Conservation (phyloP, 1,140 invertebrate genomes). For the Ceratitis capitata region DNA sequence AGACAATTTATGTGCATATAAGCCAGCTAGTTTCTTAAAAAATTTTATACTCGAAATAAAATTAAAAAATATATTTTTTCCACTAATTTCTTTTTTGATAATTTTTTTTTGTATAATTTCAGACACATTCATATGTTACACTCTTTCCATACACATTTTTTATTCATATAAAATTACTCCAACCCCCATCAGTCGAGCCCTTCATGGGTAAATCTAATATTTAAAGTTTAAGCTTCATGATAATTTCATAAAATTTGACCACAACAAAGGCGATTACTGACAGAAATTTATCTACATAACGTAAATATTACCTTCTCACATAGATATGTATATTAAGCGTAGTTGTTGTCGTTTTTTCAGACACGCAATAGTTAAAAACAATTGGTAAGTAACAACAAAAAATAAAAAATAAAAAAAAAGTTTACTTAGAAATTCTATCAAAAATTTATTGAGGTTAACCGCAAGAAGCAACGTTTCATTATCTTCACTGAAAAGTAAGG, state of each 20-base stretch:
- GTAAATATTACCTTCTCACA: background rate
- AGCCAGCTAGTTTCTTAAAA: too few relatives aligned
- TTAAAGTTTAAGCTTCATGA: background rate
- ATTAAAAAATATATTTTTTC: too few relatives aligned
- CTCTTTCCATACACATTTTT: too few relatives aligned
- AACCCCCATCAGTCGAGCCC: background rate
- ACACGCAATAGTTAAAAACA: background rate
- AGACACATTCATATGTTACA: too few relatives aligned
- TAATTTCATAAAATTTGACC: background rate
- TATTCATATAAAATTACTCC: background rate
- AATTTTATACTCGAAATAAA: too few relatives aligned
- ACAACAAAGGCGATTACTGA: background rate
- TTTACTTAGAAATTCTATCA: background rate
- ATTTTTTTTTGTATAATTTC: too few relatives aligned
- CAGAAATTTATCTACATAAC: background rate
- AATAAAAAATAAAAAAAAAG: background rate
- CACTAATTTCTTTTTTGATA: too few relatives aligned
- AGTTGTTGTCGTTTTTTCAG: background rate
- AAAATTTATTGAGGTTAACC: background rate
- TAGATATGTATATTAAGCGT: too few relatives aligned
- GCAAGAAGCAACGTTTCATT: background rate
- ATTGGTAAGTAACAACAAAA: background rate
- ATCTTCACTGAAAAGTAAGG: too few relatives aligned
- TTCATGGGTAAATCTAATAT: too few relatives aligned
- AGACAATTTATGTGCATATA: too few relatives aligned